Percentiles rank a stretch among this genome's conserved stretches.
Conservation (phyloP, 2,113 vertebrate species). For the Hydrolagus affinis region DNA sequence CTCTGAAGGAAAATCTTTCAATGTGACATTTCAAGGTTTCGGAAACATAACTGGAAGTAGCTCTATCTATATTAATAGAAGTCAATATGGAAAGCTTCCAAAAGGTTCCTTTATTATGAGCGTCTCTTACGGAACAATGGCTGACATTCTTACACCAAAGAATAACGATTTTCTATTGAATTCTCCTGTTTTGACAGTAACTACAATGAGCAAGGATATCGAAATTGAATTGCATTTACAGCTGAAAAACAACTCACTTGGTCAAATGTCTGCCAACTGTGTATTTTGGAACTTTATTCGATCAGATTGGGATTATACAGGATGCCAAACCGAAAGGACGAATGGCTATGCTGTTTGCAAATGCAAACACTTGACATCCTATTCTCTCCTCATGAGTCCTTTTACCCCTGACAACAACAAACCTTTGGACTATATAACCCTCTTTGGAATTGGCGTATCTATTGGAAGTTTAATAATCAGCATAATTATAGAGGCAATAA, state of each 20-base stretch:
- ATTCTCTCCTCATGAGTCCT: constrained; percentile 73
- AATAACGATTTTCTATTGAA: background rate
- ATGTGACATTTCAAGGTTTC: background rate
- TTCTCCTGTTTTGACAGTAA: constrained; percentile 58
- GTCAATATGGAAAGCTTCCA: background rate
- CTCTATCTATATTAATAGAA: background rate
- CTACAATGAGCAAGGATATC: constrained; percentile 34
- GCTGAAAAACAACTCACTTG: background rate
- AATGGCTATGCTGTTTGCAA: constrained; percentile 47
- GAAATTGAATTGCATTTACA: constrained; percentile 55
- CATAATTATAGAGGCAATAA: constrained; percentile 62
- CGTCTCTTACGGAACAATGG: constrained; percentile 55
- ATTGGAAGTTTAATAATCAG: constrained; percentile 61
- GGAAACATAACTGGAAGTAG: background rate
- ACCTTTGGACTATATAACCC: constrained; percentile 51
- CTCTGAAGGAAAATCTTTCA: background rate
- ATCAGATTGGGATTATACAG: constrained; percentile 47
- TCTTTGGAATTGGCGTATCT: constrained; percentile 60
- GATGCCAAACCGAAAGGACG: constrained; percentile 40
- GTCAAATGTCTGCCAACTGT: constrained; percentile 39
- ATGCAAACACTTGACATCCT: constrained; percentile 72
- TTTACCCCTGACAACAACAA: constrained; percentile 32
- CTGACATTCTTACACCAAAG: constrained; percentile 42
- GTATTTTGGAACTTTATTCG: constrained; percentile 64
- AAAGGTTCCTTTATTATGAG: constrained; percentile 42